Evolutionary conservation across 1,140 invertebrate species (phyloP).

Genomic region (Maniola jurtina): DNA sequence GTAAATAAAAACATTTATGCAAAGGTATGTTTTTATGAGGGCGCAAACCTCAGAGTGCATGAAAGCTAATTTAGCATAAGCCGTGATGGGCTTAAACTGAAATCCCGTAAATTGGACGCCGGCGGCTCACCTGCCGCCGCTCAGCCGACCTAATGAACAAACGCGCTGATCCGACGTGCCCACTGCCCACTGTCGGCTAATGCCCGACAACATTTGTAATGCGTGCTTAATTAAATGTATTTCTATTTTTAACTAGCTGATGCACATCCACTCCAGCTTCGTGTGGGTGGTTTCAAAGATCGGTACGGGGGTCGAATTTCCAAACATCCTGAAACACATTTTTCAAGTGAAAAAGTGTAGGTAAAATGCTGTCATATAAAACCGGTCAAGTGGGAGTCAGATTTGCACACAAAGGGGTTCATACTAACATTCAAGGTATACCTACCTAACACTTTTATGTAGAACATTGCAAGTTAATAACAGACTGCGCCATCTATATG

Average conservation of each 20-base stretch:
- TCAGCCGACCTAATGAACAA: slow-evolving; percentile 53
- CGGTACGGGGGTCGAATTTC: too few relatives aligned
- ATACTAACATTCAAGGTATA: too few relatives aligned
- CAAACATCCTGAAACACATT: too few relatives aligned
- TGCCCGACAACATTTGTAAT: slow-evolving; percentile 8
- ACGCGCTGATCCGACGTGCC: slow-evolving; percentile 51
- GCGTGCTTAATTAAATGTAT: slow-evolving; percentile 1
- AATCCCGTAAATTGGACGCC: slow-evolving; percentile 52
- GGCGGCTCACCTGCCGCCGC: slow-evolving; percentile 45
- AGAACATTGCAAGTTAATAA: too few relatives aligned
- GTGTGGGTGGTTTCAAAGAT: too few relatives aligned
- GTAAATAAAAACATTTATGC: neutral
- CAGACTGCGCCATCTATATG: too few relatives aligned
- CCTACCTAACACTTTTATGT: too few relatives aligned
- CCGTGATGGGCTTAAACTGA: slow-evolving; percentile 39
- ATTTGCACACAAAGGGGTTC: too few relatives aligned
- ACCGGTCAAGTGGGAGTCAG: too few relatives aligned
- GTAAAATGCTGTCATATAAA: too few relatives aligned
- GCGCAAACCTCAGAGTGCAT: slow-evolving; percentile 13
- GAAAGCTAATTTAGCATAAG: slow-evolving; percentile 45
- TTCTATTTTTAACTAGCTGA: slow-evolving; percentile 21
- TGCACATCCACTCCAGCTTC: too few relatives aligned
- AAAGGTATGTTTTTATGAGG: neutral
- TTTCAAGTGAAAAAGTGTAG: too few relatives aligned
- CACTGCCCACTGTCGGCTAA: slow-evolving; percentile 24